A percentile compares a stretch with the other conserved stretches of the same genome.
Conservation (phyloP, 2,888 invertebrate genomes). For the Conus canariensis region DNA sequence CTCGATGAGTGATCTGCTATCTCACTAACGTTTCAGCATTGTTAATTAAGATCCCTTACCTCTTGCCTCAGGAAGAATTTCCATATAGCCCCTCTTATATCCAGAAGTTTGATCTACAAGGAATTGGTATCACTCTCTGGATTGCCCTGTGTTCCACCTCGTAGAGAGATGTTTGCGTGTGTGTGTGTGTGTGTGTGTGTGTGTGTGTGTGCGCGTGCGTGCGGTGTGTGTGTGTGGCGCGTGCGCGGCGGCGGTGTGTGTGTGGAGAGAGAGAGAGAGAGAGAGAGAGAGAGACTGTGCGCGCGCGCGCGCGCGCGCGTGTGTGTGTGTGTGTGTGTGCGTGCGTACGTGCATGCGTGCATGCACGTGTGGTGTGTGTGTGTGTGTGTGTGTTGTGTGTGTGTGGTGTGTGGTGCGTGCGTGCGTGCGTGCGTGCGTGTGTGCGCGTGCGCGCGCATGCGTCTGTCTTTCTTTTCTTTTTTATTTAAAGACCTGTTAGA, state of each 20-base stretch:
- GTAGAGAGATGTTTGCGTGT: neutral
- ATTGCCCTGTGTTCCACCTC: too few relatives aligned
- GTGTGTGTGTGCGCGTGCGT: neutral
- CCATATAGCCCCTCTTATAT: too few relatives aligned
- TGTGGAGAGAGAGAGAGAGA: too few relatives aligned
- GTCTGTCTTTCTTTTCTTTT: neutral
- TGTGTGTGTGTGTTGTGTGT: slow-evolving; percentile 4
- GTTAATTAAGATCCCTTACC: too few relatives aligned
- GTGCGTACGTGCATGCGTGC: neutral
- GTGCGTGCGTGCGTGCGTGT: neutral
- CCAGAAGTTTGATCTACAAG: too few relatives aligned
- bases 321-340: neutral
- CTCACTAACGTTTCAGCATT: too few relatives aligned
- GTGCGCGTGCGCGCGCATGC: neutral
- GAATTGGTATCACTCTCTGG: too few relatives aligned
- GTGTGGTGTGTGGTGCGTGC: slow-evolving; percentile 5
- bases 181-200: neutral
- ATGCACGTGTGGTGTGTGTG: neutral
- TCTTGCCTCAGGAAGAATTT: too few relatives aligned
- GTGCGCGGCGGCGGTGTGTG: neutral
- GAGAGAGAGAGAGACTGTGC: too few relatives aligned
- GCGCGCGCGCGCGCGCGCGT: too few relatives aligned
- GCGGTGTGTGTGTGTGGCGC: too few relatives aligned
- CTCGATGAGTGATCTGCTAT: too few relatives aligned
- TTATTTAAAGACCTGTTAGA: neutral